Percentiles rank a stretch among this genome's conserved stretches.
Conservation (phyloP, 2,888 invertebrate genomes). For the Augiades crinisus region DNA sequence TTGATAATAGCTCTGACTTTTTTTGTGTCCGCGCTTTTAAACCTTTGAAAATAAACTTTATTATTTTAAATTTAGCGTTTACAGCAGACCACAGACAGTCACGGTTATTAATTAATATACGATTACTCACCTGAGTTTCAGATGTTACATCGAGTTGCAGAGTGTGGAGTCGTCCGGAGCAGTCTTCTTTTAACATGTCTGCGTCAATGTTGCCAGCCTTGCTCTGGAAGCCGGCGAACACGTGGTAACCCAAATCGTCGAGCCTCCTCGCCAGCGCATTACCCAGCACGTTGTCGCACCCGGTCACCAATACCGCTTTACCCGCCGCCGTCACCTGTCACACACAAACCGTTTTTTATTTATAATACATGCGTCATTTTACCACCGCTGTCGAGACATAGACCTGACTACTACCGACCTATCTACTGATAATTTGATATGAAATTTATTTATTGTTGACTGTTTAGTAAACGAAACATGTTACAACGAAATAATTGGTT, state of each 20-base stretch:
- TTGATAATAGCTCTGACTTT: background rate
- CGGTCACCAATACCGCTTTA: constrained; percentile 91
- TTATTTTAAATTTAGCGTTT: too few relatives aligned
- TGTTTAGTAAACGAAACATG: too few relatives aligned
- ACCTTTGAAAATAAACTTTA: background rate
- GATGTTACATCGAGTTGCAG: constrained; percentile 91
- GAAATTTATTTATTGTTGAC: too few relatives aligned
- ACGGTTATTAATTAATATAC: too few relatives aligned
- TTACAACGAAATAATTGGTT: too few relatives aligned
- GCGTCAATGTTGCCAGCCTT: constrained; percentile 85
- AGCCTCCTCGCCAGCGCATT: constrained; percentile 88
- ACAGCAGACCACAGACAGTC: too few relatives aligned
- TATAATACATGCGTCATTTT: constrained; percentile 15
- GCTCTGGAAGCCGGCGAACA: constrained; percentile 92
- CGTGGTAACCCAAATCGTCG: constrained; percentile 92
- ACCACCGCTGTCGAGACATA: too few relatives aligned
- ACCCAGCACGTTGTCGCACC: constrained; percentile 90
- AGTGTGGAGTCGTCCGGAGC: constrained; percentile 87
- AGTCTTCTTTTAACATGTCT: constrained; percentile 88
- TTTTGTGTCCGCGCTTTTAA: background rate
- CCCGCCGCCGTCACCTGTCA: constrained; percentile 89
- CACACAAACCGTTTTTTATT: constrained; percentile 1
- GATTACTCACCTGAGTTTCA: constrained; percentile 86
- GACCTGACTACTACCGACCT: too few relatives aligned
- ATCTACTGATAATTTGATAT: too few relatives aligned